Base-by-base conservation (phyloP, 2,113 vertebrate species). In the Blennius ocellaris region DNA sequence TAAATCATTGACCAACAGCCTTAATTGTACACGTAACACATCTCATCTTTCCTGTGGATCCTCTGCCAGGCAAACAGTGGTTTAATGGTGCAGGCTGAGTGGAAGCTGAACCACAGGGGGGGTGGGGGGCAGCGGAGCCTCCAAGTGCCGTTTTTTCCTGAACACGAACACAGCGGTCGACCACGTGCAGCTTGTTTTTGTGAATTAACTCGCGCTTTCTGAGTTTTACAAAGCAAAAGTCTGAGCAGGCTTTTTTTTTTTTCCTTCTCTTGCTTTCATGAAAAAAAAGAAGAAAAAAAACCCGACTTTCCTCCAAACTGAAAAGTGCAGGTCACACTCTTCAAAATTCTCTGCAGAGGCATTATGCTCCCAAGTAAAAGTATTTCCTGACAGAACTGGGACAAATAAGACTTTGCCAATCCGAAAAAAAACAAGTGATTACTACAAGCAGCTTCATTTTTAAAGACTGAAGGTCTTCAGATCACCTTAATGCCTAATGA, bases 371-470 rank as follows among this genome's bases (percentile, higher is more conserved):
- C 21, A 55, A 83, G 53, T 70, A 69, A 64, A 78, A 69, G 57
- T 41, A 41, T 67, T 75, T 70, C 45, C 16, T 82, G 77, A 80
- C 79, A 87, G 77, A 86, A 82, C 77, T 76, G 14, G 76, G 79
- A 70, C 71, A 73, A 72, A 71, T 44, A 2, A 11, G 52, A 68
- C 68, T 76, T 43, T 58, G 7, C 37, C 41, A 45, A 44, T 48
- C 48, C 47, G 49, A 50, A 15, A 50, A 15, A 74, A 65, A 70
- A 17, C 5, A 60, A 36, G 58, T 50, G n/a, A 38, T 53, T 64
- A 49, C 65, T 43, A 5, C 6, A 30, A 30, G 21, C 21, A 30
- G 21, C 21, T 30, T 2, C 21, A 30, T 30, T 30, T 30, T 30
- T 30, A 30, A 30, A 30, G 21, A 2, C 21, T 30, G 21, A 30